These are phyloP conservation scores for Rhizoglyphus robini DNA, from an alignment of 1,140 invertebrate species.

Conservation along the genomic window DNA sequence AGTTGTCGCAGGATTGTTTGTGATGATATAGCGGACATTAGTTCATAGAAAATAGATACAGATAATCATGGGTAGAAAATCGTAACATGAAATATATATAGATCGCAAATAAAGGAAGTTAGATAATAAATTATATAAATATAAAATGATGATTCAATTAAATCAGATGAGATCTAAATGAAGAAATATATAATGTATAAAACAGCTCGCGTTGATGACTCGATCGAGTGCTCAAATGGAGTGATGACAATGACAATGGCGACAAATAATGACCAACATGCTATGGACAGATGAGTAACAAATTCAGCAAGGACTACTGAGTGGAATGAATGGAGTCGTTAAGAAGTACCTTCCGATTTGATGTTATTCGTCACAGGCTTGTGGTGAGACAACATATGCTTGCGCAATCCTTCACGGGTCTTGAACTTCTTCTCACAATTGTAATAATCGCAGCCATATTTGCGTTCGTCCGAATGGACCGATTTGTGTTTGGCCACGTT, in stretches of 20 bases:
- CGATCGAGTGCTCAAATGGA: not conserved
- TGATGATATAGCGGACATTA: too few species aligned
- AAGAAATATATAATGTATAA: not conserved
- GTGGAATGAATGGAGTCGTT: not conserved
- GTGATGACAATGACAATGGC: not conserved
- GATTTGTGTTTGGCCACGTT: slow-evolving; percentile 16
- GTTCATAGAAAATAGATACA: not conserved
- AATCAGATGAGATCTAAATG: not conserved
- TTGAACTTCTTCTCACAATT: slow-evolving; percentile 16
- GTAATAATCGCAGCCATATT: slow-evolving; percentile 11
- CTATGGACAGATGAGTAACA: not conserved
- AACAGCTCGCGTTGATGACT: not conserved
- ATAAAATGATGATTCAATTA: not conserved
- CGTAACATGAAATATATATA: not conserved
- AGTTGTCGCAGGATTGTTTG: not conserved
- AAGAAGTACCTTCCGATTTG: not conserved
- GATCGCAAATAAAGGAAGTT: not conserved
- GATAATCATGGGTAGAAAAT: not conserved
- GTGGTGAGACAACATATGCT: slow-evolving; percentile 12
- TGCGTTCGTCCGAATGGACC: slow-evolving; percentile 9
- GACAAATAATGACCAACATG: not conserved
- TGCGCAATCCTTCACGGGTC: slow-evolving; percentile 11
- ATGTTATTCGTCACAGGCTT: not conserved
- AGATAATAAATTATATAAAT: not conserved
- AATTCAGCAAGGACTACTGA: not conserved